Evolutionary conservation across 2,113 vertebrate genomes (phyloP).

Genomic region (Chascanopsetta lugubris): DNA sequence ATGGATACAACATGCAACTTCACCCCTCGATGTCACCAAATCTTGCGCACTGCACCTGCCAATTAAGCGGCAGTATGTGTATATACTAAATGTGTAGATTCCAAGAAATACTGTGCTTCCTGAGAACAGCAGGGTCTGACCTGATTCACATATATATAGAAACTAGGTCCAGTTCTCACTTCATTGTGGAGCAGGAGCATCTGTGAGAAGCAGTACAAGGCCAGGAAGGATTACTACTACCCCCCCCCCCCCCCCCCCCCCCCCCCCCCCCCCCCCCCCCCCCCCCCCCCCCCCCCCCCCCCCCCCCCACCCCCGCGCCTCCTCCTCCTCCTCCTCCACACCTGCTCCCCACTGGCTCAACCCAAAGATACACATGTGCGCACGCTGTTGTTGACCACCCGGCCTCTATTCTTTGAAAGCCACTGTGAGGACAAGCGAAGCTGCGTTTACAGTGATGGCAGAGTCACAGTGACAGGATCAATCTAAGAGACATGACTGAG

Average conservation of each 20-base stretch:
- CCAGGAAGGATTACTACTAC: not conserved
- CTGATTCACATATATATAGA: not conserved
- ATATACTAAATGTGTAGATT: not conserved
- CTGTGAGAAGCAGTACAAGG: constrained; percentile 4
- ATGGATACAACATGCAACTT: no score
- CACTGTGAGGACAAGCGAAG: not conserved
- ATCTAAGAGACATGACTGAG: not conserved
- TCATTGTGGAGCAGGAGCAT: constrained; percentile 4
- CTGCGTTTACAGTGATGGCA: not conserved
- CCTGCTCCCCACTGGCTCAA: constrained; percentile 27
- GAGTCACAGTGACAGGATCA: not conserved
- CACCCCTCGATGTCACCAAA: no score
- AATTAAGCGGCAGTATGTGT: no score
- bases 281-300: constrained; percentile 26
- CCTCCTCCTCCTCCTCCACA: constrained; percentile 5
- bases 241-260: not conserved
- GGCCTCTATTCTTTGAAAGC: not conserved
- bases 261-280: not conserved
- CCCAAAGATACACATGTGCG: not conserved
- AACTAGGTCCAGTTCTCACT: not conserved
- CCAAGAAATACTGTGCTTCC: constrained; percentile 1
- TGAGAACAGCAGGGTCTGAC: no score
- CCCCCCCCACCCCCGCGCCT: not conserved
- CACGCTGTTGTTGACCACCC: not conserved
- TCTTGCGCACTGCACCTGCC: no score